Evolutionary conservation across 2,888 invertebrate species (phyloP).

Genomic region (Allolobophora icterica): DNA sequence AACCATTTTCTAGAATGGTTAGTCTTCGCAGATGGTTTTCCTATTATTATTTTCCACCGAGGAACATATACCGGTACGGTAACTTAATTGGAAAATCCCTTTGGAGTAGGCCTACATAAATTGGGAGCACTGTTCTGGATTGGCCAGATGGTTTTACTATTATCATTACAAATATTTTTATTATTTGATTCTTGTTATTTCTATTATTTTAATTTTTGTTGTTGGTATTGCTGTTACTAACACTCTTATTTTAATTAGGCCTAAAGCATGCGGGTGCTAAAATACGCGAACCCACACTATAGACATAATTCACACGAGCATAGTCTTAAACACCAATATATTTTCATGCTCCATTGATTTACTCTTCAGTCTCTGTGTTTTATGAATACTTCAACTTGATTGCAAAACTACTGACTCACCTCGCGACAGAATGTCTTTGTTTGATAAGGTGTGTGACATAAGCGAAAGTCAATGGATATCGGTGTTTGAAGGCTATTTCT

Average conservation of each 20-base stretch:
- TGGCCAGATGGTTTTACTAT: too few relatives aligned
- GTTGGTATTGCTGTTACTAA: too few relatives aligned
- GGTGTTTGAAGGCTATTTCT: not conserved
- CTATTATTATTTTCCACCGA: too few relatives aligned
- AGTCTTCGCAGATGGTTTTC: too few relatives aligned
- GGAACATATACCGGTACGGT: too few relatives aligned
- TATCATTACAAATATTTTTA: not conserved
- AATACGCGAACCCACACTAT: not conserved
- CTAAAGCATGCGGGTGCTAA: not conserved
- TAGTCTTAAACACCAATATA: not conserved
- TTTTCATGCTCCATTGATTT: not conserved
- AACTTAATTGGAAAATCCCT: too few relatives aligned
- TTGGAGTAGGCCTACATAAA: too few relatives aligned
- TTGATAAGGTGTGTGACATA: not conserved
- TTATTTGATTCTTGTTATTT: not conserved
- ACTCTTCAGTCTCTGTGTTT: not conserved
- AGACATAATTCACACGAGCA: not conserved
- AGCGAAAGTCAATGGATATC: not conserved
- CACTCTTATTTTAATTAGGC: not conserved
- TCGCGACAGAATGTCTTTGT: not conserved
- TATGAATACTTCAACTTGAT: not conserved
- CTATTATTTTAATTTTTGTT: not conserved
- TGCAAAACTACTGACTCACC: slow-evolving; percentile 8
- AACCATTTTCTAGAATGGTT: too few relatives aligned
- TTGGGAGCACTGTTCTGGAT: too few relatives aligned